These are phyloP conservation scores for Isichthys henryi DNA, from an alignment of 2,113 vertebrate genomes.

Conservation along the genomic window DNA sequence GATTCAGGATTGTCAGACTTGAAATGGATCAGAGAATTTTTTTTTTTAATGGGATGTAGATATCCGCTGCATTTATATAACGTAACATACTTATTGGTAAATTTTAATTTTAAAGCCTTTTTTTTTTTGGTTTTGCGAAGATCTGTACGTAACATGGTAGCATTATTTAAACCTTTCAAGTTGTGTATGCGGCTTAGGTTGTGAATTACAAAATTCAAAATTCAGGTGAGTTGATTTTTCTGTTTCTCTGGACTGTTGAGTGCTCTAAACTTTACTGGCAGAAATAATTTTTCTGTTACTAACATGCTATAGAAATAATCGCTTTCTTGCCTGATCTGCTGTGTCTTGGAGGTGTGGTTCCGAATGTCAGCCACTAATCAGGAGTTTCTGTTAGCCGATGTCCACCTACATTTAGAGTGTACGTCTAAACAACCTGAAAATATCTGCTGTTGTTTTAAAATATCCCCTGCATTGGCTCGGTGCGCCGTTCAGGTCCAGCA, in stretches of 20 bases:
- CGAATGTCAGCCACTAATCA: neutral
- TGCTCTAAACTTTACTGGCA: neutral
- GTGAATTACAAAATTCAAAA: neutral
- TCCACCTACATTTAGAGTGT: neutral
- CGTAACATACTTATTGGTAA: neutral
- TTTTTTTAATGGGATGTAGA: neutral
- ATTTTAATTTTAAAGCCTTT: neutral
- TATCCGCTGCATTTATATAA: neutral
- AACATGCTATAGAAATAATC: neutral
- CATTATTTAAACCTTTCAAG: neutral
- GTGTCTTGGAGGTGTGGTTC: neutral
- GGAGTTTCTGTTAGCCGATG: neutral
- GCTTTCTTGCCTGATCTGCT: neutral
- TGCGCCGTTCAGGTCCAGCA: neutral
- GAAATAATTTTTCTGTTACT: neutral
- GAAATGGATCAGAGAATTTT: neutral
- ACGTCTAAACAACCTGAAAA: neutral
- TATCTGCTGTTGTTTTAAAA: neutral
- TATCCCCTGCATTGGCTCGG: neutral
- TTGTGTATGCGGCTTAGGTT: neutral
- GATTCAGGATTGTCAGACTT: constrained; percentile 2
- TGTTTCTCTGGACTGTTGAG: neutral
- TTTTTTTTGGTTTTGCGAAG: neutral
- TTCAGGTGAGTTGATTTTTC: neutral
- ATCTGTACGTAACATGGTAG: neutral